These are phyloP conservation scores for Denticeps clupeoides DNA, from an alignment of 2,797 vertebrate genomes.

Conservation along the genomic window DNA sequence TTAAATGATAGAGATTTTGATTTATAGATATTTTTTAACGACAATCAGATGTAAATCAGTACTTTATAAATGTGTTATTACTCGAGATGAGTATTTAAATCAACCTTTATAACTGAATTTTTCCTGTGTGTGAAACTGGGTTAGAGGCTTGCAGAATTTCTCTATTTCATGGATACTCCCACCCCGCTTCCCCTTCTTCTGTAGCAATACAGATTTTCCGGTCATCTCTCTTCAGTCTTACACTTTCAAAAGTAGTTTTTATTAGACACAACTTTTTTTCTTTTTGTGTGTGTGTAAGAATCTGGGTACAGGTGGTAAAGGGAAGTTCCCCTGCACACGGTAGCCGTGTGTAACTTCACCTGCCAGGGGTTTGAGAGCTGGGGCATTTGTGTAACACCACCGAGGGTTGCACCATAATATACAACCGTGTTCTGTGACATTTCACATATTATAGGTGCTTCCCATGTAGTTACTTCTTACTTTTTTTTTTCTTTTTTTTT, in stretches of 20 bases:
- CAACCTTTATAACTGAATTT: slow-evolving; percentile 46
- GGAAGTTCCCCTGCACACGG: no score
- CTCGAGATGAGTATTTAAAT: slow-evolving; percentile 44
- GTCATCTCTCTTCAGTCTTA: slow-evolving; percentile 8
- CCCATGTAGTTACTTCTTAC: no score
- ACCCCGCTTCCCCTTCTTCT: neutral
- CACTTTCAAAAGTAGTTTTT: neutral
- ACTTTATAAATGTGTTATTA: slow-evolving; percentile 57
- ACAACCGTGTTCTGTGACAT: no score
- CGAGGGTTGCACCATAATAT: no score
- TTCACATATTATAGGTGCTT: no score
- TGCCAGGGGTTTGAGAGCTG: no score
- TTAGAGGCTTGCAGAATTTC: slow-evolving; percentile 33
- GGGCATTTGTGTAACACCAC: no score
- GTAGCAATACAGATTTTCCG: slow-evolving; percentile 7
- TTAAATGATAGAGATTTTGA: slow-evolving; percentile 58
- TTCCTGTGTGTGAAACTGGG: slow-evolving; percentile 36
- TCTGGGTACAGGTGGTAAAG: neutral
- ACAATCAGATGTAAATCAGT: slow-evolving; percentile 67
- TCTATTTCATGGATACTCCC: neutral
- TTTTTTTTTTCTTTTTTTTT: no score
- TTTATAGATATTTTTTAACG: slow-evolving; percentile 66
- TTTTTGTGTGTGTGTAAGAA: neutral
- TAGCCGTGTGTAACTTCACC: no score
- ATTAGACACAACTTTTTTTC: neutral